Evolutionary conservation across 2,113 vertebrate genomes (phyloP).

Genomic region (Callocephalon fimbriatum): DNA sequence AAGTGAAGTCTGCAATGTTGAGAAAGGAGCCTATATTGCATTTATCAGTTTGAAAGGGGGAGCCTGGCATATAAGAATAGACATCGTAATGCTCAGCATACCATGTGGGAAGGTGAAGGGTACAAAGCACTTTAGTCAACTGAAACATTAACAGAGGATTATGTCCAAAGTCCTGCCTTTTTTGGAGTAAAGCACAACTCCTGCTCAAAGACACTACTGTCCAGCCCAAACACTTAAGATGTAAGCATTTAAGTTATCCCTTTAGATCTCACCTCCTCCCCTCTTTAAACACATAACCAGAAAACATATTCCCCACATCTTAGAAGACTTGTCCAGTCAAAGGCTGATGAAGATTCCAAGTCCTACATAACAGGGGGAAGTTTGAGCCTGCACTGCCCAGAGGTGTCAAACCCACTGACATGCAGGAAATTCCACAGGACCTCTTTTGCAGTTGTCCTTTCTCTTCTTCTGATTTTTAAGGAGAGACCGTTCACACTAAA

Average conservation of each 20-base stretch:
- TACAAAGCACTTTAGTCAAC: not conserved
- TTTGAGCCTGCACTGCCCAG: not conserved
- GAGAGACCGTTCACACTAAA: not conserved
- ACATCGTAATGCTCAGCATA: not conserved
- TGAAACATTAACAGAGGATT: not conserved
- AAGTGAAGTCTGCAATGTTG: not conserved
- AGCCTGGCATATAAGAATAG: not conserved
- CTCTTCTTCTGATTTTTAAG: not conserved
- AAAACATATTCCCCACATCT: not conserved
- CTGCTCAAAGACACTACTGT: not conserved
- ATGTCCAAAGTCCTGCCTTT: not conserved
- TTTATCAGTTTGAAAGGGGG: not conserved
- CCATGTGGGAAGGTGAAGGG: not conserved
- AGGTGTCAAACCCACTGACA: not conserved
- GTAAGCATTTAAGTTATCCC: not conserved
- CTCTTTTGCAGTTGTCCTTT: not conserved
- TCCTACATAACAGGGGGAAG: not conserved
- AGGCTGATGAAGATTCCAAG: not conserved
- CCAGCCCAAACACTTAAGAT: not conserved
- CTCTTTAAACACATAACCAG: not conserved
- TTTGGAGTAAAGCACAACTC: not conserved
- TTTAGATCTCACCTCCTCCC: not conserved
- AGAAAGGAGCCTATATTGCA: not conserved
- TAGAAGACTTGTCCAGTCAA: not conserved
- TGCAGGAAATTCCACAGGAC: not conserved